A percentile compares a stretch with the other conserved stretches of the same genome.
Conservation (phyloP, 2,113 vertebrate species). For the Nematolebias whitei region DNA sequence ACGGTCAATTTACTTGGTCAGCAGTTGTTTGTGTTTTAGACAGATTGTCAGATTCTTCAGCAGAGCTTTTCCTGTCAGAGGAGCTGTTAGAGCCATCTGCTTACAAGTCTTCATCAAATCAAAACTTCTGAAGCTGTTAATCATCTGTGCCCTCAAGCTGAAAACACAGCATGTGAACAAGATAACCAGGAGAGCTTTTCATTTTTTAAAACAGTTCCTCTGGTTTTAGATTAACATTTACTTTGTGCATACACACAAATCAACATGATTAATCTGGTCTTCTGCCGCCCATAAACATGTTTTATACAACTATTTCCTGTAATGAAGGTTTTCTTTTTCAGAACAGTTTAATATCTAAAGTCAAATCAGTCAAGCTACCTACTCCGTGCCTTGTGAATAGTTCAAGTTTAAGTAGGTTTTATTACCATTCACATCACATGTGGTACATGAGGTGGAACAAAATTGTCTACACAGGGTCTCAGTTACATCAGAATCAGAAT, state of each 20-base stretch:
- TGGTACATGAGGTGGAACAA: too few relatives aligned
- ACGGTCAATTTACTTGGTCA: slow-evolving; percentile 37
- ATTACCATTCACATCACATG: too few relatives aligned
- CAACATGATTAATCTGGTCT: neutral
- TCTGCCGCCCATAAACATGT: too few relatives aligned
- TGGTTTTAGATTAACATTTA: neutral
- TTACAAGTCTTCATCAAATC: slow-evolving; percentile 25
- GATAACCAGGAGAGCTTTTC: neutral
- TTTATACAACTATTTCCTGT: too few relatives aligned
- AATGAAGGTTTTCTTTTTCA: too few relatives aligned
- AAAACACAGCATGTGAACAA: slow-evolving; percentile 34
- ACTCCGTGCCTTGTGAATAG: too few relatives aligned
- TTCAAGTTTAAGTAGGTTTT: too few relatives aligned
- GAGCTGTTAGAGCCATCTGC: slow-evolving; percentile 42
- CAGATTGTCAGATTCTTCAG: slow-evolving; percentile 44
- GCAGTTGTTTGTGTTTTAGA: slow-evolving; percentile 46
- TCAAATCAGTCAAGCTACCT: too few relatives aligned
- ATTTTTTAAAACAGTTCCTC: neutral
- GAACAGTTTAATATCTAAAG: too few relatives aligned
- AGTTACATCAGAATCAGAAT: too few relatives aligned
- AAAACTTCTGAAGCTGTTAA: slow-evolving; percentile 35
- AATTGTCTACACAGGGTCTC: too few relatives aligned
- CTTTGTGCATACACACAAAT: neutral
- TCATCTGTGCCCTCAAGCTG: slow-evolving; percentile 28
- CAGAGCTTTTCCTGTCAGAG: slow-evolving; percentile 28